Percentiles rank a stretch among this genome's conserved stretches.
Conservation (phyloP, 2,113 vertebrate species). For the Romanogobio albipinnatus region DNA sequence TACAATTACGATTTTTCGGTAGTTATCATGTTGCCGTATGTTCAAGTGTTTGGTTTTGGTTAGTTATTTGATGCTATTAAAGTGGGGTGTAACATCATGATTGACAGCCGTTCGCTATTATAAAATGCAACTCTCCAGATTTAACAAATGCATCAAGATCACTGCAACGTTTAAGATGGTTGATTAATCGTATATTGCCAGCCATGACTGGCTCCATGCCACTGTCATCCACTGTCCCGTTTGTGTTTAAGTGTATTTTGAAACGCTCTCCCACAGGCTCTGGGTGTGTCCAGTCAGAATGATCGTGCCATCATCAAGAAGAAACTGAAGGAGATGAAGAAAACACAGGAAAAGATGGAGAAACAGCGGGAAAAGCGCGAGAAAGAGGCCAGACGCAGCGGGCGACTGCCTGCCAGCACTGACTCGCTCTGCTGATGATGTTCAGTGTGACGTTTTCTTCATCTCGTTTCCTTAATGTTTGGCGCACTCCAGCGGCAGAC, state of each 20-base stretch:
- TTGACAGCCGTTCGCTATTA: neutral
- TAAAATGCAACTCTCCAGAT: neutral
- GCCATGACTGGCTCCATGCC: too few species aligned
- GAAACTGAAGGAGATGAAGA: conserved; percentile 89
- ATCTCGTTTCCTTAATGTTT: neutral
- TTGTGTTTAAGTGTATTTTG: neutral
- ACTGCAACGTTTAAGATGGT: neutral
- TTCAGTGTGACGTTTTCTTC: neutral
- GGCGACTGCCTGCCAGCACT: conserved; percentile 73
- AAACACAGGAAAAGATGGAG: conserved; percentile 88
- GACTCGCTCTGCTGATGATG: conserved; percentile 84
- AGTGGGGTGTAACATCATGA: too few species aligned
- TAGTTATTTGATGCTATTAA: too few species aligned
- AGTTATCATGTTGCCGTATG: too few species aligned
- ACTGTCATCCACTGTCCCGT: neutral
- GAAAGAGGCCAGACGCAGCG: conserved; percentile 79
- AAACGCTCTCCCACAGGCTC: conserved; percentile 67
- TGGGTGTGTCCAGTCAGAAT: conserved; percentile 85
- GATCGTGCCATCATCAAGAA: conserved; percentile 87
- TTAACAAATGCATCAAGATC: neutral
- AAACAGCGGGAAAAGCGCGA: conserved; percentile 87
- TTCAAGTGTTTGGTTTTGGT: too few species aligned
- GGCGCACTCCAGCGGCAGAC: conserved; percentile 16
- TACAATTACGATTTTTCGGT: too few species aligned
- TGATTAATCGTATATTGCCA: too few species aligned